These are phyloP conservation scores for Sylvietta virens DNA, from an alignment of 2,113 vertebrate species.

Conservation along the genomic window DNA sequence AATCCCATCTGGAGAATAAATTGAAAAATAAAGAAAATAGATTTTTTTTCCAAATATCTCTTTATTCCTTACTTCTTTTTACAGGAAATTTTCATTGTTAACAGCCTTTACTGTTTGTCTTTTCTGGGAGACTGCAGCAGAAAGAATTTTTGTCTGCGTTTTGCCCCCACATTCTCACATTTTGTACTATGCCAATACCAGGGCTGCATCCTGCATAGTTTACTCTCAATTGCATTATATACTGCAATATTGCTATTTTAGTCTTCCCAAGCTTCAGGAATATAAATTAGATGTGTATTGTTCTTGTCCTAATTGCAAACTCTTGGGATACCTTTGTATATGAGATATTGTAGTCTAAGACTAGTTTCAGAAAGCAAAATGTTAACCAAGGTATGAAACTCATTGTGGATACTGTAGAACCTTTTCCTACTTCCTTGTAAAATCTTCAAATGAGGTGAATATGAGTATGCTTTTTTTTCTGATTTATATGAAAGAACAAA, in stretches of 20 bases:
- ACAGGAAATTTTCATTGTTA: not conserved
- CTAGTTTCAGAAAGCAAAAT: slow-evolving; percentile 18
- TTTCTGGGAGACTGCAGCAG: not conserved
- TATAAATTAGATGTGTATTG: not conserved
- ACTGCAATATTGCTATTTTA: not conserved
- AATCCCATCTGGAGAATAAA: not conserved
- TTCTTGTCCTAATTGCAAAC: not conserved
- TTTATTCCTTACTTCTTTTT: not conserved
- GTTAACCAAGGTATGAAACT: not conserved
- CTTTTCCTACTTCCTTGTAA: not conserved
- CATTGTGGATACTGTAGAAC: not conserved
- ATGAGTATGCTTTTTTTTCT: not conserved
- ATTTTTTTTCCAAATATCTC: not conserved
- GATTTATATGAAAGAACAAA: slow-evolving; percentile 9
- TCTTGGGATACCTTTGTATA: not conserved
- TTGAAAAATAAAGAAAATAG: not conserved
- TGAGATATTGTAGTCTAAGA: not conserved
- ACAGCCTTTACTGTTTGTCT: not conserved
- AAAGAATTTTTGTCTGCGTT: not conserved
- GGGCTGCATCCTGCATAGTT: not conserved
- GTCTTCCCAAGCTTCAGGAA: not conserved
- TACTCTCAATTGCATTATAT: not conserved
- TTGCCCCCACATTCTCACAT: not conserved
- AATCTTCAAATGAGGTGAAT: not conserved
- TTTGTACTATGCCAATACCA: not conserved